Conservation (phyloP, 2,888 invertebrate genomes). For the Trichogramma evanescens region DNA sequence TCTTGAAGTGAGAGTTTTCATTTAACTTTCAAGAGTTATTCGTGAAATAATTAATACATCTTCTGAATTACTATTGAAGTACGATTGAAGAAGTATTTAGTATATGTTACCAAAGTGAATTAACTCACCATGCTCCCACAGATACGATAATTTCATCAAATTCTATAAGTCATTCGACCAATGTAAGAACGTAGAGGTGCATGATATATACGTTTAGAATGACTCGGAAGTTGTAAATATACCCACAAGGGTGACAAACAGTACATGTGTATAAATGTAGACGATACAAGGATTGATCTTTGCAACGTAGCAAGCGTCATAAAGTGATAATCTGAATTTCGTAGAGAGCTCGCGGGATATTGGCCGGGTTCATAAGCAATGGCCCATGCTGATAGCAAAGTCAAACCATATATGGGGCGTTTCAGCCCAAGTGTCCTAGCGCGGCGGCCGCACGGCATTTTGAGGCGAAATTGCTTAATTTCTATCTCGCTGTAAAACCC, state of each 20-base stretch:
- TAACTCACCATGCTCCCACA: too few species aligned
- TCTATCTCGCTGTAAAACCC: too few species aligned
- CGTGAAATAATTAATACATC: too few species aligned
- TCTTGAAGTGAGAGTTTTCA: too few species aligned
- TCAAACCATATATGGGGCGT: neutral
- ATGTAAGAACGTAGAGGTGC: neutral
- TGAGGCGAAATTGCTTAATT: too few species aligned
- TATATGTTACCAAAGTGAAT: too few species aligned
- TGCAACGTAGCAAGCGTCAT: slow-evolving; percentile 36
- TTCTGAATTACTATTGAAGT: too few species aligned
- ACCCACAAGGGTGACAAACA: neutral
- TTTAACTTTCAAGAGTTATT: too few species aligned
- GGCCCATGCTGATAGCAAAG: slow-evolving; percentile 42
- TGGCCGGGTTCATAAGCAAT: slow-evolving; percentile 47
- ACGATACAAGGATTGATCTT: neutral
- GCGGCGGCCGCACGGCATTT: too few species aligned
- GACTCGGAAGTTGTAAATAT: slow-evolving; percentile 22
- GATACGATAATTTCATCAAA: slow-evolving; percentile 9
- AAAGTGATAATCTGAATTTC: slow-evolving; percentile 46
- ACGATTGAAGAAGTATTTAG: neutral
- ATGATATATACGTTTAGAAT: neutral
- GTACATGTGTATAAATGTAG: neutral
- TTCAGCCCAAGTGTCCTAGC: too few species aligned
- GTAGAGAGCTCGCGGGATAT: slow-evolving; percentile 40
- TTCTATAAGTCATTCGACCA: slow-evolving; percentile 13